A percentile compares a stretch with the other conserved stretches of the same genome.
Conservation (phyloP, 2,113 vertebrate species). For the Ammodytes dubius region DNA sequence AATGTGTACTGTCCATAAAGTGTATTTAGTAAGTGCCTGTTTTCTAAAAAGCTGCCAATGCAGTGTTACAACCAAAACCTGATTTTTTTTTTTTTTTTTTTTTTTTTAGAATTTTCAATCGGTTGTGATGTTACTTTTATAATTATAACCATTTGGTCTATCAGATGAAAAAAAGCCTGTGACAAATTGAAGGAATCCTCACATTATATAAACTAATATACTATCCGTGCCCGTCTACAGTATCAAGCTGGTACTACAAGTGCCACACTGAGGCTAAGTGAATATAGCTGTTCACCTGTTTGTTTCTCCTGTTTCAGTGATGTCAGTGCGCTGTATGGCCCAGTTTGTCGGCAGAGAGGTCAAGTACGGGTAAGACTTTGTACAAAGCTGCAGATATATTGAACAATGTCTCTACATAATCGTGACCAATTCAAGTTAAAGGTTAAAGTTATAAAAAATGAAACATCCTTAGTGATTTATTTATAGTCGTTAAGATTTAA, state of each 20-base stretch:
- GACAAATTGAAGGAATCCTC: neutral
- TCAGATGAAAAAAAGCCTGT: too few relatives aligned
- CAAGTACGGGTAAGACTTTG: slow-evolving; percentile 87
- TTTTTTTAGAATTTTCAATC: neutral
- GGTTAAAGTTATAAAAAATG: too few relatives aligned
- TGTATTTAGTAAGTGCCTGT: neutral
- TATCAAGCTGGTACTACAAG: neutral
- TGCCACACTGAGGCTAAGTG: neutral
- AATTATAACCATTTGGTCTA: too few relatives aligned
- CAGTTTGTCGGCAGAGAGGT: slow-evolving; percentile 92
- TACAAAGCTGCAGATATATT: neutral
- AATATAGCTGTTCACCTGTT: neutral
- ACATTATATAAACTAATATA: neutral
- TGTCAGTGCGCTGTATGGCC: slow-evolving; percentile 93
- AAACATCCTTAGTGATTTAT: too few relatives aligned
- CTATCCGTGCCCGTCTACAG: neutral
- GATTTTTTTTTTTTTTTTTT: neutral
- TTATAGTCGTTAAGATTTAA: too few relatives aligned
- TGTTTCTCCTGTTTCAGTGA: slow-evolving; percentile 80
- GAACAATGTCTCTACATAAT: neutral
- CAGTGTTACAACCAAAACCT: neutral
- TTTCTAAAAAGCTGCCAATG: slow-evolving; percentile 2
- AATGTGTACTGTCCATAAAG: neutral
- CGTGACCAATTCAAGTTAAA: too few relatives aligned
- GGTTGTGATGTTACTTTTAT: neutral